phyloP scores from a whole-genome alignment of 2,888 invertebrate species.

The Slavum lentiscoides region DNA sequence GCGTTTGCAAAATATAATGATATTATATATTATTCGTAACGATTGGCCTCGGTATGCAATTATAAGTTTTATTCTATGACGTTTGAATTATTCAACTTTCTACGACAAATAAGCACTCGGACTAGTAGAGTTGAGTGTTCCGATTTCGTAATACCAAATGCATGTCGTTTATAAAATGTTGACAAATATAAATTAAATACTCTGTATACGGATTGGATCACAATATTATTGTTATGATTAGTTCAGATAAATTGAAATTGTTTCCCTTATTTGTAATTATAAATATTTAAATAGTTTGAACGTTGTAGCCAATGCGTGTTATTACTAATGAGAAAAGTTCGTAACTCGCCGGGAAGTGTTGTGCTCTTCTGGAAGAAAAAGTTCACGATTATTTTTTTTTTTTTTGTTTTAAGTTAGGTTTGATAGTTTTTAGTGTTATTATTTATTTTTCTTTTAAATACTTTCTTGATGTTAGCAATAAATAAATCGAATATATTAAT shows the following conservation, averaged over 20 bases:
- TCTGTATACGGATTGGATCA: background rate
- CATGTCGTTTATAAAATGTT: background rate
- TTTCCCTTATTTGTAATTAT: background rate
- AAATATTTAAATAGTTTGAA: background rate
- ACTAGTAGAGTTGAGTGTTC: too few species aligned
- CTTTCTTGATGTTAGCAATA: background rate
- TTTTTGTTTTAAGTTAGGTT: background rate
- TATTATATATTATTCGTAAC: too few species aligned
- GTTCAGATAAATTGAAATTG: background rate
- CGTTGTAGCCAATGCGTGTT: background rate
- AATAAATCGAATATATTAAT: background rate
- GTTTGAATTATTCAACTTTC: too few species aligned
- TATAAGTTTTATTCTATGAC: too few species aligned
- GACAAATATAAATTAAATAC: too few species aligned
- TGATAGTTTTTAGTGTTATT: background rate
- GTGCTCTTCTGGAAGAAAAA: background rate
- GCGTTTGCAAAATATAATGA: too few species aligned
- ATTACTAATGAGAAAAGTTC: conserved; percentile 10
- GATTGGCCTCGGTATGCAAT: too few species aligned
- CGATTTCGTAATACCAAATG: too few species aligned
- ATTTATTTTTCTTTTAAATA: background rate
- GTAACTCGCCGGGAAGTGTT: background rate
- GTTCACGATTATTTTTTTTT: background rate
- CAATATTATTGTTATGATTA: background rate
- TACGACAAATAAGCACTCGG: too few species aligned